A percentile compares a stretch with the other conserved stretches of the same genome.
These are phyloP conservation scores for Turdus rufiventris DNA, from an alignment of 2,113 vertebrate genomes.

Conservation along the genomic window DNA sequence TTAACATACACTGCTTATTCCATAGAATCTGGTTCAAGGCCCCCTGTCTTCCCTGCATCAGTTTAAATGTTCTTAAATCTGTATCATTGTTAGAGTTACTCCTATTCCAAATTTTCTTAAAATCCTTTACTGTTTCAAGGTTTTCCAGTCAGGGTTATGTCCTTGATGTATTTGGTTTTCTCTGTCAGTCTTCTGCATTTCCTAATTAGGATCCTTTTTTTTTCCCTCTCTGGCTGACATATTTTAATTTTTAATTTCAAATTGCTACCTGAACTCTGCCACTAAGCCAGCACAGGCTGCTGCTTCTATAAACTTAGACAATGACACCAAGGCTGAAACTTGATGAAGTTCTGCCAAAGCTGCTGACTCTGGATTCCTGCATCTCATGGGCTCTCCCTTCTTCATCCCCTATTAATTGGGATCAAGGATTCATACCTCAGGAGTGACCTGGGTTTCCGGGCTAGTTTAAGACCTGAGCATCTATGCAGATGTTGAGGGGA, in stretches of 20 bases:
- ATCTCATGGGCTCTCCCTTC: not conserved
- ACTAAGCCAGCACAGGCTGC: not conserved
- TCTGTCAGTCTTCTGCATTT: not conserved
- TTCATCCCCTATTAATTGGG: not conserved
- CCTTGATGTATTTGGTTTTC: not conserved
- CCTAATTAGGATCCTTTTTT: not conserved
- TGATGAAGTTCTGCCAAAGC: not conserved
- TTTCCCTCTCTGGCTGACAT: not conserved
- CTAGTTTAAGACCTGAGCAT: not conserved
- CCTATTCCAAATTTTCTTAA: not conserved
- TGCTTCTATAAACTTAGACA: not conserved
- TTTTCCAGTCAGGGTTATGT: not conserved
- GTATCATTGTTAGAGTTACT: not conserved
- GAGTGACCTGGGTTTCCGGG: not conserved
- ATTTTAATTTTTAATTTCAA: not conserved
- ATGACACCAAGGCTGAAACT: not conserved
- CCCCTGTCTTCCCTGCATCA: not conserved
- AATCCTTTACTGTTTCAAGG: not conserved
- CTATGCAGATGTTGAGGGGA: not conserved
- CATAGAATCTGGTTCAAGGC: not conserved
- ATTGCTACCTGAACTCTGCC: not conserved
- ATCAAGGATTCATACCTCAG: not conserved
- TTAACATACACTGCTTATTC: not conserved
- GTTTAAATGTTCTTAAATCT: not conserved
- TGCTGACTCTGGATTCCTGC: not conserved